A percentile compares a stretch with the other conserved stretches of the same genome.
phyloP scores from a whole-genome alignment of 2,888 invertebrate genomes.

The Hirtodrosophila trivittata region DNA sequence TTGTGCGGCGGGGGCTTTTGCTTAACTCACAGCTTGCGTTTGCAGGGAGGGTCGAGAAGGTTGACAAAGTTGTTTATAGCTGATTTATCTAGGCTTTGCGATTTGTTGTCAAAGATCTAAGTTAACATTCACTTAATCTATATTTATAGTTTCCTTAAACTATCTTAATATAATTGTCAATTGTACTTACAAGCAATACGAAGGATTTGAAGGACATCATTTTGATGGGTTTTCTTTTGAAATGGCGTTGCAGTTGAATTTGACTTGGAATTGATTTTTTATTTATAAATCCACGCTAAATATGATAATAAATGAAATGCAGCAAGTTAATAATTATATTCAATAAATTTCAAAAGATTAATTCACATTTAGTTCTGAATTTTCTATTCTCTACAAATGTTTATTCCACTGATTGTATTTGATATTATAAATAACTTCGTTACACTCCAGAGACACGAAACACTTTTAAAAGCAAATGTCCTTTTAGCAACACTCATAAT shows the following conservation, averaged over 20 bases:
- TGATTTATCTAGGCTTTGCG: constrained; percentile 66
- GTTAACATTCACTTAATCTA: neutral
- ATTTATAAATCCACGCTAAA: constrained; percentile 38
- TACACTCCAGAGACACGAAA: too few relatives aligned
- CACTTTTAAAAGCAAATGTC: constrained; percentile 26
- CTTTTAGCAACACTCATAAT: constrained; percentile 35
- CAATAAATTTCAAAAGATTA: neutral
- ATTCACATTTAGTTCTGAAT: too few relatives aligned
- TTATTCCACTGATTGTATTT: too few relatives aligned
- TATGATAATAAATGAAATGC: constrained; percentile 25
- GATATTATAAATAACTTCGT: too few relatives aligned
- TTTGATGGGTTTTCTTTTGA: constrained; percentile 34
- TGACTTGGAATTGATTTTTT: constrained; percentile 14
- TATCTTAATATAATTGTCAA: too few relatives aligned
- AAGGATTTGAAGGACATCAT: constrained; percentile 73
- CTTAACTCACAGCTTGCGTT: constrained; percentile 21
- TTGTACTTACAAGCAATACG: constrained; percentile 69
- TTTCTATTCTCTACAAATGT: too few relatives aligned
- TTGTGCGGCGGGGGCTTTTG: constrained; percentile 30
- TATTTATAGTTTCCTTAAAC: too few relatives aligned
- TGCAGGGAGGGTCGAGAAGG: constrained; percentile 35
- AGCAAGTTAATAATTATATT: constrained; percentile 8
- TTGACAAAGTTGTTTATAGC: constrained; percentile 64
- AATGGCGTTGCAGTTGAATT: constrained; percentile 31
- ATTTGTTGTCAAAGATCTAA: constrained; percentile 32